phyloP scores from a whole-genome alignment of 2,113 vertebrate genomes.

The Stegostoma tigrinum region DNA sequence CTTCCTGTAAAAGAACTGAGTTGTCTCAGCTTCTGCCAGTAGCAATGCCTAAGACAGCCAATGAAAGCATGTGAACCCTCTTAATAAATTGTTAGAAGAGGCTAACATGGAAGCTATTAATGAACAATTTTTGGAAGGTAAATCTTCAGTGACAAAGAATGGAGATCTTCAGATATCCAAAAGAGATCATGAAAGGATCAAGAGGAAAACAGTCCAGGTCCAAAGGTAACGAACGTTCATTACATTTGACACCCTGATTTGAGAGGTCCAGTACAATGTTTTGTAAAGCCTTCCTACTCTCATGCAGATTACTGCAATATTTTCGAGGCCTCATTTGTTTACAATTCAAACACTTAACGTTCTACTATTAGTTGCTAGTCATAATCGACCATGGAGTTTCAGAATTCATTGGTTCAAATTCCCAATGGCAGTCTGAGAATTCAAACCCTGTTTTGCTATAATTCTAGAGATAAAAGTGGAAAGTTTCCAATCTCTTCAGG shows the following conservation, averaged over 20 bases:
- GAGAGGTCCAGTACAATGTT: neutral
- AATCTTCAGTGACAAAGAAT: neutral
- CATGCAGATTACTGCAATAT: neutral
- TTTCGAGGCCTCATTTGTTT: neutral
- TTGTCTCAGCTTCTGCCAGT: neutral
- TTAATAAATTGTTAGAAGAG: neutral
- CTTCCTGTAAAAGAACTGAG: no score
- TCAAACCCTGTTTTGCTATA: neutral
- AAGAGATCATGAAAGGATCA: neutral
- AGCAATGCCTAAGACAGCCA: neutral
- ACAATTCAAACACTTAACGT: neutral
- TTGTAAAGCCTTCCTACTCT: neutral
- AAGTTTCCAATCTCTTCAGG: no score
- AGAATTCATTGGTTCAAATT: neutral
- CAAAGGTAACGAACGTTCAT: neutral
- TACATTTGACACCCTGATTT: neutral
- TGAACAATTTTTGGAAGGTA: neutral
- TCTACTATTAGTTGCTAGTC: neutral
- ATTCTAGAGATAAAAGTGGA: neutral
- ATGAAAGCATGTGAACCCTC: neutral
- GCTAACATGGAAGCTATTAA: neutral
- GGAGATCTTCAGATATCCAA: neutral
- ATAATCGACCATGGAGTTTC: neutral
- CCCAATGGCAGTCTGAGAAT: neutral
- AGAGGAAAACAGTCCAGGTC: neutral